Evolutionary conservation across 1,140 invertebrate genomes (phyloP).

Genomic region (Drosophila ficusphila): DNA sequence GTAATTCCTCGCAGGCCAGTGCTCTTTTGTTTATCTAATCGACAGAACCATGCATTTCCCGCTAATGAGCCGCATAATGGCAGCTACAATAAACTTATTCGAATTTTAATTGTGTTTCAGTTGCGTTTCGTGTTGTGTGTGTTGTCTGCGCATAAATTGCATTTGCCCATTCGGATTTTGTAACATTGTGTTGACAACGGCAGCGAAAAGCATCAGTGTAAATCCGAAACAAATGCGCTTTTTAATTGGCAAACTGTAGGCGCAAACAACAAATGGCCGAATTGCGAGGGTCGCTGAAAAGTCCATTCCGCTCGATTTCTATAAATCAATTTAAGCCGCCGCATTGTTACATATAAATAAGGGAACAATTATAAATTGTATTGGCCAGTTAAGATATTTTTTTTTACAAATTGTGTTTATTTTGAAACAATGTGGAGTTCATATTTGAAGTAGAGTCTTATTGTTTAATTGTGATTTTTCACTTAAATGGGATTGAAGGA

Average conservation of each 20-base stretch:
- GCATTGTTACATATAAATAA: constrained; percentile 10
- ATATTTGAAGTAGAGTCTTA: too few species aligned
- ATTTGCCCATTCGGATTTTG: constrained; percentile 35
- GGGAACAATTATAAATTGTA: constrained; percentile 7
- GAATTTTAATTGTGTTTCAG: constrained; percentile 67
- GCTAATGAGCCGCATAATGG: constrained; percentile 76
- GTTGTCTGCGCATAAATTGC: constrained; percentile 35
- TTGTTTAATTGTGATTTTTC: too few species aligned
- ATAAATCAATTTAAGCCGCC: constrained; percentile 32
- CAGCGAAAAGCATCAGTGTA: constrained; percentile 41
- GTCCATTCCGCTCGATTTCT: background rate
- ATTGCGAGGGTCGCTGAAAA: constrained; percentile 21
- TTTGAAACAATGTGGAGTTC: constrained; percentile 1
- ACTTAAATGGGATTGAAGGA: too few species aligned
- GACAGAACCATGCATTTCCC: constrained; percentile 46
- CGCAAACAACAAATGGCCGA: constrained; percentile 4
- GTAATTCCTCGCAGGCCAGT: constrained; percentile 34
- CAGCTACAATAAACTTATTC: constrained; percentile 59
- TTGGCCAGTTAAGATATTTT: too few species aligned
- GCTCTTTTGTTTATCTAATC: constrained; percentile 58
- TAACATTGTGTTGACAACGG: constrained; percentile 57
- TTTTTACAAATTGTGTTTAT: background rate
- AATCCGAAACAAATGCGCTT: constrained; percentile 67
- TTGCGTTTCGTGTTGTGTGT: constrained; percentile 28
- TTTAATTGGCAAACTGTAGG: constrained; percentile 68